Base-by-base conservation (phyloP, 1,140 invertebrate species). In the Drosophila sproati region DNA sequence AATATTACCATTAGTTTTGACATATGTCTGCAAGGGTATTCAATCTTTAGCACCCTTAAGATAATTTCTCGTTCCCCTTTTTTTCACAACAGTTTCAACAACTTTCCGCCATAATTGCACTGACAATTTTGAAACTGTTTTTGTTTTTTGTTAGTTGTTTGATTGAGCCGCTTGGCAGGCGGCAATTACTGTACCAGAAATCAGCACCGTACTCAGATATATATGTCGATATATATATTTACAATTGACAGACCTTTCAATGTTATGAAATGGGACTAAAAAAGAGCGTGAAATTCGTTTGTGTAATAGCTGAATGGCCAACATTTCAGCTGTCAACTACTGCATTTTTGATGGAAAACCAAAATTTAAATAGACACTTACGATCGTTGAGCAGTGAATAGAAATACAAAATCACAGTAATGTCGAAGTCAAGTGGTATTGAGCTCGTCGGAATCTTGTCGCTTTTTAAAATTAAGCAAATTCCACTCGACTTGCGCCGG, bases 191-290 rank as follows among this genome's bases (percentile, higher is more conserved):
- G 75, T 87, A 83, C 59, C 73, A 82, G 52, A 79, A 67, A 69
- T 69, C 71, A 55, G 43, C 64, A 60, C 48, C 50, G 39, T 28
- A 66, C 55, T 60, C 41, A 6, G 12, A 47, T 29, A 35, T 48
- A 29, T 60, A 68, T 6, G 20, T 20, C 20, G 20, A 31, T 12
- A 35, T 28, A 47, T 1, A 52, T 59, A 28, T 37, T 34, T 56
- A 45, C 80, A 82, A 87, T 89, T 87, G 85, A 87, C 77, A 88
- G 80, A 83, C 77, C 83, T 87, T 89, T 88, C 77, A 77, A 88
- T 87, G 73, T 87, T 88, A 43, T 80, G 83, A 83, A 87, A 87
- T 80, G 55, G 74, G 80, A 67, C 68, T 60, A 35, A 76, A 70
- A 75, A 78, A 48, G 61, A 77, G 68, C 62, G 57, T 77, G 34